Evolutionary conservation across 2,797 vertebrate species (phyloP), one percentile per base, ranked within the genome.

Genomic region (Diglossa cyanea): DNA sequence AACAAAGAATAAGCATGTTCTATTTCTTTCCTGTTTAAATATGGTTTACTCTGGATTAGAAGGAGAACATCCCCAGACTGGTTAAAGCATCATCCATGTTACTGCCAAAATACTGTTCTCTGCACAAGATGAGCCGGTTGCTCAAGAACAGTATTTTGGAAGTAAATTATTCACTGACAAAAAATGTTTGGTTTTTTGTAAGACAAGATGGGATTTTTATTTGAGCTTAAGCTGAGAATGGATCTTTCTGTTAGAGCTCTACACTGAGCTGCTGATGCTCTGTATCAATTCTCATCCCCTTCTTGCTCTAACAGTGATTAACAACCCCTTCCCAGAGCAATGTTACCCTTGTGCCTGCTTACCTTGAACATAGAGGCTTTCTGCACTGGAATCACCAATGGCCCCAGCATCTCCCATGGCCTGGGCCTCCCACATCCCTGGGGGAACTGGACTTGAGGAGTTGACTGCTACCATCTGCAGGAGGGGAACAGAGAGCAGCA

Each of bases 331-430:
- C 35, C 19, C 28, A 45, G 10, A 30, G 30, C 2, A 2, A 70
- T 5, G 19, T 25, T 28, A 35, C 25, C 67, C 45, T 35, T 20
- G 17, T 60, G 37, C 16, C 42, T 40, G 20, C 63, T 80, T 93
- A 99, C 99, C 99, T 98, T 99, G 98, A 91, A 99, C 88, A 60
- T 99, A 99, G 24, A 99, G 99, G 90, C 99, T 99, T 95, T 99
- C 99, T 13, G 98, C 99, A 44, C 99, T 99, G 80, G 98, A 98
- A 15, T 99, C 99, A 4, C 98, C 98, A 13, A 97, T 47, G 4
- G 97, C 81, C n/a, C 97, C 98, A 3, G 98, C 96, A 87, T 99
- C 99, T 60, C 99, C 99, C 90, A 98, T 96, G 24, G 97, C 98
- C 90, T 98, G 98, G 23, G 98, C 88, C n/a, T 99, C 99, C 99